Percentiles rank a stretch among this genome's conserved stretches.
Evolutionary conservation across 2,113 vertebrate genomes (phyloP).

Genomic region (Engystomops pustulosus): DNA sequence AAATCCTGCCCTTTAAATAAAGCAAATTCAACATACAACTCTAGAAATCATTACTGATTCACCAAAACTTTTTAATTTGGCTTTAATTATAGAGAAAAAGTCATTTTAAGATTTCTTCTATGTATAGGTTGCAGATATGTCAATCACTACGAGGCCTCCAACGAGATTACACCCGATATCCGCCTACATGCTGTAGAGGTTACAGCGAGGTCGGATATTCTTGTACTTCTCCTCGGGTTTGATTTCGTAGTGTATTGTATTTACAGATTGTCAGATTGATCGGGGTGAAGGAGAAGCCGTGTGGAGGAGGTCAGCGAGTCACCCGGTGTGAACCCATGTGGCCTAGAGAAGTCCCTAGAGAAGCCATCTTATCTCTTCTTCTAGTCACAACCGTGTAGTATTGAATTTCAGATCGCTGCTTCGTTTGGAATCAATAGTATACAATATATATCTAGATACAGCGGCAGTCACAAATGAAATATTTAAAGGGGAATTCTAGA

Average conservation of each 20-base stretch:
- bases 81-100: too few species aligned
- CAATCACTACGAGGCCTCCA: not conserved
- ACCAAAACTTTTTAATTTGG: too few species aligned
- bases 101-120: too few species aligned
- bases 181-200: not conserved
- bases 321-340: not conserved
- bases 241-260: not conserved
- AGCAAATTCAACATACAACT: too few species aligned
- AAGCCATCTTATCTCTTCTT: not conserved
- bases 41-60: too few species aligned
- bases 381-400: not conserved
- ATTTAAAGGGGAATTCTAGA: too few species aligned
- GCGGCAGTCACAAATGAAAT: too few species aligned
- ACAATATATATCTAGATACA: not conserved
- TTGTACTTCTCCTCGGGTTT: not conserved
- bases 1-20: too few species aligned
- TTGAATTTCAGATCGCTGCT: not conserved
- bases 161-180: not conserved
- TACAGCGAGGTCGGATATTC: not conserved
- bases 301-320: not conserved
- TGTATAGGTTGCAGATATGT: not conserved
- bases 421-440: not conserved
- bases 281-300: not conserved
- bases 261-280: not conserved
- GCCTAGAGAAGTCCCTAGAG: not conserved